Evolutionary conservation across 2,113 vertebrate genomes (phyloP), one percentile per base, ranked within the genome.

Genomic region (Gobius niger): DNA sequence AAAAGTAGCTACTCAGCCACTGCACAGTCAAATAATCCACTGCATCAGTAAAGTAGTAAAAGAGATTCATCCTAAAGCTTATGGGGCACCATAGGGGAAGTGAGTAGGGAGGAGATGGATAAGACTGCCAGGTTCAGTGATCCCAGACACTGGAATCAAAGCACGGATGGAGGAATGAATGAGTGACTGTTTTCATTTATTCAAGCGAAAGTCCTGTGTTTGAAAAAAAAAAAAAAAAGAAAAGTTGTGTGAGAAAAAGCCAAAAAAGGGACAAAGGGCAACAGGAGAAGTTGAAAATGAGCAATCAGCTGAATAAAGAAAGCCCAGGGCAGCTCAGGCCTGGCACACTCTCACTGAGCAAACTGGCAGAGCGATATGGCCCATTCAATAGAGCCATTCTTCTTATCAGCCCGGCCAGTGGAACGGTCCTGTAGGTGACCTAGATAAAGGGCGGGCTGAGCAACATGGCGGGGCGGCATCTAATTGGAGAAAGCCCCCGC

Each of bases 341-440:
- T 66, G 73, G 64, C 46, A 68, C 12, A 6, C 13, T 57, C 15
- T 60, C 67, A 19, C 50, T 73, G 10, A 66, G 67, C 67, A 73
- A 70, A 69, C 46, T 9, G 53, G 4, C 56, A 40, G 77, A 42
- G 68, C 19, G 65, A 78, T 44, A 69, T 70, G 24, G 16, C 52
- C 44, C 34, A 19, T n/a, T 86, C 67, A 79, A 82, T 78, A 7
- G 67, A 49, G 44, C 57, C 64, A 42, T 68, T 84, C 73, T 73
- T 74, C 68, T 85, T 83, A 88, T 88, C 74, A 68, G 71, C 1
- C 11, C 61, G 76, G n/a, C 56, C 75, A 70, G 59, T 7, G 49
- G 49, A 84, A 50, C 56, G 51, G 75, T 73, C 73, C 50, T 68
- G 70, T 53, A 80, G 81, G 75, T 87, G 86, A 86, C 77, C 87